Percentiles rank a stretch among this genome's conserved stretches.
phyloP scores from a whole-genome alignment of 2,888 invertebrate genomes.

The Parelbella ahira region DNA sequence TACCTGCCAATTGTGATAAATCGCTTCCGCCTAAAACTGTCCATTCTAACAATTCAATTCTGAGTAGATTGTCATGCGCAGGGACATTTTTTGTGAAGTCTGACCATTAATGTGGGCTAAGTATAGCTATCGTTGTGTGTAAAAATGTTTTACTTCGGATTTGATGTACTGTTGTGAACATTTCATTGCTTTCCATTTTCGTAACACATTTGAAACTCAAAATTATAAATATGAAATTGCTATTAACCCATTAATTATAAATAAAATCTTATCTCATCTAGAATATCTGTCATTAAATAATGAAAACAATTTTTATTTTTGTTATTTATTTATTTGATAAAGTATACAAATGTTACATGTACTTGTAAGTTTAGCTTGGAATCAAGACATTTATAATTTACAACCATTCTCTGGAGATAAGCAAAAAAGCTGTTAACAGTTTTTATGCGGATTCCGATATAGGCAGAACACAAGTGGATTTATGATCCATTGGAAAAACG shows the following conservation, averaged over 20 bases:
- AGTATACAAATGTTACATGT: no score
- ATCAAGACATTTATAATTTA: not conserved
- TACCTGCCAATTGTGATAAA: constrained; percentile 74
- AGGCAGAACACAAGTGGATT: constrained; percentile 12
- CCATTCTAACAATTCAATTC: constrained; percentile 65
- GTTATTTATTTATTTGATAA: no score
- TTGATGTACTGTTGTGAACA: no score
- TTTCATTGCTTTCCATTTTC: no score
- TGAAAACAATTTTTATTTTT: no score
- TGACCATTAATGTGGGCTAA: constrained; percentile 6
- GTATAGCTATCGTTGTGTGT: not conserved
- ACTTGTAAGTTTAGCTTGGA: no score
- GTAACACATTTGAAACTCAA: no score
- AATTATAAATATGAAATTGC: no score
- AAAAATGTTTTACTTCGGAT: constrained; percentile 1
- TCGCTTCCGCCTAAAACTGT: constrained; percentile 53
- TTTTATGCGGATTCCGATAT: constrained; percentile 6
- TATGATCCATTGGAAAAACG: constrained; percentile 27
- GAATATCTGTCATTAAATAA: no score
- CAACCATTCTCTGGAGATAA: not conserved
- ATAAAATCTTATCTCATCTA: no score
- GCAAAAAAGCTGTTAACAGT: constrained; percentile 16
- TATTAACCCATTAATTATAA: no score
- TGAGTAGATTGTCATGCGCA: constrained; percentile 34
- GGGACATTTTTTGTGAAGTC: constrained; percentile 14